These are phyloP conservation scores for Heteromormyrus szaboi DNA, from an alignment of 2,797 vertebrate species.

Conservation along the genomic window DNA sequence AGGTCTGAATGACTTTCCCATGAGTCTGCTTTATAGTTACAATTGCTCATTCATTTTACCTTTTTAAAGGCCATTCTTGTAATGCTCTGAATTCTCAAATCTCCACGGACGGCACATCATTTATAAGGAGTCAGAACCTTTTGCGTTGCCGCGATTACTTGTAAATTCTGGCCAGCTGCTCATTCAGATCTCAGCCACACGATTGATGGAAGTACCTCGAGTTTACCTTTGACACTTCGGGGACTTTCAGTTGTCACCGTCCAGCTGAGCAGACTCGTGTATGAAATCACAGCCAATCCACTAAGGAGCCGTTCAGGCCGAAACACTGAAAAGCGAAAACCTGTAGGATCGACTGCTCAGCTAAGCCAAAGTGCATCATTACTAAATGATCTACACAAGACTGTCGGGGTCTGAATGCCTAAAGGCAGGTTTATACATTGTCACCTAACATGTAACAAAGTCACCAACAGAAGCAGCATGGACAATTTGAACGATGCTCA, in stretches of 20 bases:
- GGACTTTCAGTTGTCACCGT: background rate
- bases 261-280: background rate
- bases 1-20: background rate
- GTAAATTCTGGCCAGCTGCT: slow-evolving; percentile 4
- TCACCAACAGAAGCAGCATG: background rate
- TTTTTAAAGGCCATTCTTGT: background rate
- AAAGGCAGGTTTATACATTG: background rate
- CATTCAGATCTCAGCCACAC: background rate
- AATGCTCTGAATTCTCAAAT: background rate
- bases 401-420: background rate
- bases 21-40: background rate
- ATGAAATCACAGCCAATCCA: background rate
- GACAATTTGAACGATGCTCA: background rate
- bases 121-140: background rate
- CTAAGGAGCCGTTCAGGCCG: background rate
- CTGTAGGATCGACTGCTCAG: background rate
- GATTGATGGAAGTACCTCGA: background rate
- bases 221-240: background rate
- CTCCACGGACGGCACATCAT: background rate
- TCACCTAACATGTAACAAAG: background rate
- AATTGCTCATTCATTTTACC: background rate
- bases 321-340: background rate
- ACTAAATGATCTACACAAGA: background rate
- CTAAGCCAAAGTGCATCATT: background rate
- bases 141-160: background rate